A percentile compares a stretch with the other conserved stretches of the same genome.
Evolutionary conservation across 1,140 invertebrate genomes (phyloP).

Genomic region (Heliconius hermathena): DNA sequence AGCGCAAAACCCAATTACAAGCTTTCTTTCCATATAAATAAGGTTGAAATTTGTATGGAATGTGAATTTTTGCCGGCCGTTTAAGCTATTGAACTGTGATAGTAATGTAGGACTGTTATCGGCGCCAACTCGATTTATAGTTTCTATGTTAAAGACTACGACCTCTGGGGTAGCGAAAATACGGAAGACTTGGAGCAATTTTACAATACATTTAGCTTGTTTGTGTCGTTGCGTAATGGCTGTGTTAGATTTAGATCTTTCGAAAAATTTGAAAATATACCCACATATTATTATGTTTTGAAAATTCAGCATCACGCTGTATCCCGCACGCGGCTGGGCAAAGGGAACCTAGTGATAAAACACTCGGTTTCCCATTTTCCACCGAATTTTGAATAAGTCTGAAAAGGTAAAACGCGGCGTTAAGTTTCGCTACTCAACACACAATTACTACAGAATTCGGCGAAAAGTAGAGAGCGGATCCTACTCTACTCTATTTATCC

Average conservation of each 20-base stretch:
- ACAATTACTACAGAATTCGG: no score
- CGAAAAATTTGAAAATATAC: no score
- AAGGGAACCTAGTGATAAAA: no score
- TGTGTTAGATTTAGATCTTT: background rate
- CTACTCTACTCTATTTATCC: no score
- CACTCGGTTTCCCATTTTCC: no score
- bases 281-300: no score
- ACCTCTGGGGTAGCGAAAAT: constrained; percentile 39
- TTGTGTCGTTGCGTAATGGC: constrained; percentile 20
- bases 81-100: constrained; percentile 36
- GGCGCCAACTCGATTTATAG: constrained; percentile 19
- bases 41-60: constrained; percentile 16
- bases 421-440: no score
- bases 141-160: constrained; percentile 40
- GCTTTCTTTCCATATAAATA: background rate
- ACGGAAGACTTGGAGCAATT: constrained; percentile 36
- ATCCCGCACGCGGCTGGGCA: no score
- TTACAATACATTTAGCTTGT: constrained; percentile 34
- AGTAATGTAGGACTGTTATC: constrained; percentile 41
- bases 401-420: no score
- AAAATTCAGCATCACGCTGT: no score
- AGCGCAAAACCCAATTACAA: background rate
- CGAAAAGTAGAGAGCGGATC: no score
- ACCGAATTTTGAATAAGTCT: no score
- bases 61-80: constrained; percentile 11